phyloP scores from a whole-genome alignment of 92 coral and sea anemone species.

The Phymanthus crucifer region DNA sequence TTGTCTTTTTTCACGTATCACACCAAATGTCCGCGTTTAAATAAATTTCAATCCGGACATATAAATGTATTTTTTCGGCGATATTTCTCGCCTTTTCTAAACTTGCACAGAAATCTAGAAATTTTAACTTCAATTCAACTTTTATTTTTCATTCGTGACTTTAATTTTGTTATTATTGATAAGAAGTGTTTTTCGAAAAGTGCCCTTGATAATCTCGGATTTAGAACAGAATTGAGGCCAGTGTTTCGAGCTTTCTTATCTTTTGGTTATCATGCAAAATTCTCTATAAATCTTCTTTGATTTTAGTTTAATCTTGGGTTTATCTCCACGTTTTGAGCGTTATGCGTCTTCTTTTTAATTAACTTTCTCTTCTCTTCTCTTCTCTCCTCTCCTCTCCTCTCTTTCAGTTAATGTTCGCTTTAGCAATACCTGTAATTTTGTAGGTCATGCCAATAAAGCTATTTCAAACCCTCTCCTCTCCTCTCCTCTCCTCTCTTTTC shows the following conservation, averaged over 20 bases:
- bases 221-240: neutral
- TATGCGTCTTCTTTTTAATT: neutral
- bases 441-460: too few relatives aligned
- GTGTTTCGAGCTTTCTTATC: neutral
- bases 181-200: neutral
- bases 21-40: neutral
- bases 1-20: neutral
- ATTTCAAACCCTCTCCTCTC: too few relatives aligned
- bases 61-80: neutral
- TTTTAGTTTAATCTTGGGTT: neutral
- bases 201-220: neutral
- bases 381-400: neutral
- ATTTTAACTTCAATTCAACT: neutral
- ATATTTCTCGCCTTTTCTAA: neutral
- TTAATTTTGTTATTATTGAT: neutral
- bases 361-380: neutral
- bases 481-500: neutral
- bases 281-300: neutral
- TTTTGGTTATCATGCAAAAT: neutral
- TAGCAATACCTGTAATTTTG: too few relatives aligned
- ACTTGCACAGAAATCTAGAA: neutral
- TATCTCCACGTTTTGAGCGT: neutral
- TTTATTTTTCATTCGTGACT: neutral
- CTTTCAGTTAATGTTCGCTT: neutral
- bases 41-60: neutral